Evolutionary conservation across 1,140 invertebrate species (phyloP), one percentile per base, ranked within the genome.

Genomic region (Rhyacophila brunnea): DNA sequence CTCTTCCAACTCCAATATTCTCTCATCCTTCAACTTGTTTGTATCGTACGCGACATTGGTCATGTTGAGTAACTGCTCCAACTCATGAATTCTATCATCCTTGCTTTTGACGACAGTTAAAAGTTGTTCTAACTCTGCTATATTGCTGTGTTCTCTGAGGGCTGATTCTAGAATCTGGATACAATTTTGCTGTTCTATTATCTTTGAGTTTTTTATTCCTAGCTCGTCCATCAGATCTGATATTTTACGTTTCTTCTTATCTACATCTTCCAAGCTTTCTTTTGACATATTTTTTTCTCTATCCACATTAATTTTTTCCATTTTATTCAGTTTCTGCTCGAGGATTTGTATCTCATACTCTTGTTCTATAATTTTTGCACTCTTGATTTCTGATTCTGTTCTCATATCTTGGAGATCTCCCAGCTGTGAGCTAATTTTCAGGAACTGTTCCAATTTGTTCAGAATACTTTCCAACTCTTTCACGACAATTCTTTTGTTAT

Each of bases 1-100:
- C 56, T 91, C 84, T 71, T 93, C 90, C 42, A 95, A 71, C 74
- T 93, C 89, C 64, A 88, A 81, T 62, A 94, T 90, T 51, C 87
- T 80, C 14, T 72, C 69, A 48, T 80, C 76, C 28, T 74, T 70
- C 62, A 80, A 71, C 44, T 80, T 78, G 19, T 58, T 28, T 10
- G 53, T 34, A 10, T 58, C 45, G 47, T 45, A 65, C 36, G 58
- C 20, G 2, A 65, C 44, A 46, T 58, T 54, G n/a, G 63, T 58
- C 36, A 48, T 13, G 60, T 79, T 77, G 15, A 81, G 59, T 43
- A 82, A 68, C 45, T 75, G 66, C 67, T 83, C 81, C 43, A 83
- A 64, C 60, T 78, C 74, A 58, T 70, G 68, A 23, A 79, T 77
- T 50, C 77, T 73, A 58, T 75, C 75, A 32, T 78, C 74, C 71